These are phyloP conservation scores for Oenanthe melanoleuca DNA, from an alignment of 2,113 vertebrate genomes.

Conservation along the genomic window DNA sequence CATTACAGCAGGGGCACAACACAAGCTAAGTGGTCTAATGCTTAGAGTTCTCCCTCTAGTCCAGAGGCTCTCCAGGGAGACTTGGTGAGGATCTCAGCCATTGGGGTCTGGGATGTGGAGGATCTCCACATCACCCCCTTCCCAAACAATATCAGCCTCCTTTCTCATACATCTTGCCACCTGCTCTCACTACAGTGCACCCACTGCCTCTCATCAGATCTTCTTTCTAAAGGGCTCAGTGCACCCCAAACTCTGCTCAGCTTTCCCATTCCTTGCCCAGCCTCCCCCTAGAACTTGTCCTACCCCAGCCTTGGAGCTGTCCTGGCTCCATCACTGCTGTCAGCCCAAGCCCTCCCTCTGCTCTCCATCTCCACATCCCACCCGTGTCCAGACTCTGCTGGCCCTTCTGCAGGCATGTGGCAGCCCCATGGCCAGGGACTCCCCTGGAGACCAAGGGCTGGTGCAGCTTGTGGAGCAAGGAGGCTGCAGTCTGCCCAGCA, in stretches of 20 bases:
- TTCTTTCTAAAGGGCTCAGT: background rate
- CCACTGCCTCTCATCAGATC: background rate
- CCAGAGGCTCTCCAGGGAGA: background rate
- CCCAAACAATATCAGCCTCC: background rate
- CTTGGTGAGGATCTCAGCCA: background rate
- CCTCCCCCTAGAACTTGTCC: background rate
- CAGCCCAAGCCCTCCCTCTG: background rate
- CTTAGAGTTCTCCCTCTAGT: background rate
- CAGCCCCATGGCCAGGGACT: background rate
- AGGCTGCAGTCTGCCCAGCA: background rate
- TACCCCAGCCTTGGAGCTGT: background rate
- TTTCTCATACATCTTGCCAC: fast-evolving
- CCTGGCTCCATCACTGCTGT: background rate
- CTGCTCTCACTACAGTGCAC: background rate
- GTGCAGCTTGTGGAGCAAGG: background rate
- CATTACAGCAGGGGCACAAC: background rate
- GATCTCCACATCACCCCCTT: background rate
- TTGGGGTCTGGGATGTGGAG: background rate
- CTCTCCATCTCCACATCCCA: background rate
- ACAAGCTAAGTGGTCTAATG: background rate
- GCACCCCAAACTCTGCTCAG: background rate
- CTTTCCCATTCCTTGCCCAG: background rate
- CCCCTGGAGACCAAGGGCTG: background rate
- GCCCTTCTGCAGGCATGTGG: fast-evolving
- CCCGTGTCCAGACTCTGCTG: background rate